These are phyloP conservation scores for Lampris incognitus DNA, from an alignment of 2,113 vertebrate genomes.

Conservation along the genomic window DNA sequence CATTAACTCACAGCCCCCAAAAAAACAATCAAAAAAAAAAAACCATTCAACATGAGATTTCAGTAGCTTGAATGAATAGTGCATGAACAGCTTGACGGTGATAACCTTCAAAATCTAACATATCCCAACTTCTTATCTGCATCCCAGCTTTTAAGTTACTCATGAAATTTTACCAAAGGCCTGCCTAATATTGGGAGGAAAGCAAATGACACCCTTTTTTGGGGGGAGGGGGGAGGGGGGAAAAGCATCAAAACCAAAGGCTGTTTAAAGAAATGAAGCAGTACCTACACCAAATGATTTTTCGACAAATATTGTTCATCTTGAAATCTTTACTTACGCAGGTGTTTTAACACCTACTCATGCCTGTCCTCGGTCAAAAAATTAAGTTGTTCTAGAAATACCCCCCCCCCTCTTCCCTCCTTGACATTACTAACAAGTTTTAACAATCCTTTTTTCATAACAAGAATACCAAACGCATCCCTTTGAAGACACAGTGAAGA, in stretches of 20 bases:
- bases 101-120: constrained; percentile 73
- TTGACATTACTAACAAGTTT: constrained; percentile 85
- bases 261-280: constrained; percentile 84
- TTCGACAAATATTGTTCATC: constrained; percentile 82
- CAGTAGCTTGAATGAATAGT: constrained; percentile 91
- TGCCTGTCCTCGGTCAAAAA: constrained; percentile 76
- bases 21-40: constrained; percentile 51
- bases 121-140: constrained; percentile 83
- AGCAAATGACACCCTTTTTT: constrained; percentile 86
- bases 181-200: constrained; percentile 86
- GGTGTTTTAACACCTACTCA: constrained; percentile 71
- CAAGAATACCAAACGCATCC: constrained; percentile 87
- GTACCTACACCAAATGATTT: constrained; percentile 87
- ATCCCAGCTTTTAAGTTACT: constrained; percentile 78
- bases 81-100: constrained; percentile 86
- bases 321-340: constrained; percentile 72
- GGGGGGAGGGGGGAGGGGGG: too few relatives aligned
- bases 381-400: constrained; percentile 84
- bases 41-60: constrained; percentile 73
- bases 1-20: constrained; percentile 68
- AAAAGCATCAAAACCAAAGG: constrained; percentile 85
- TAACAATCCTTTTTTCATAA: constrained; percentile 84
- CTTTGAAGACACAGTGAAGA: constrained; percentile 89
- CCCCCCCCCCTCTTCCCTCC: constrained; percentile 77
- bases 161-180: constrained; percentile 82